Evolutionary conservation across 2,113 vertebrate species (phyloP).

Genomic region (Callorhinus ursinus): DNA sequence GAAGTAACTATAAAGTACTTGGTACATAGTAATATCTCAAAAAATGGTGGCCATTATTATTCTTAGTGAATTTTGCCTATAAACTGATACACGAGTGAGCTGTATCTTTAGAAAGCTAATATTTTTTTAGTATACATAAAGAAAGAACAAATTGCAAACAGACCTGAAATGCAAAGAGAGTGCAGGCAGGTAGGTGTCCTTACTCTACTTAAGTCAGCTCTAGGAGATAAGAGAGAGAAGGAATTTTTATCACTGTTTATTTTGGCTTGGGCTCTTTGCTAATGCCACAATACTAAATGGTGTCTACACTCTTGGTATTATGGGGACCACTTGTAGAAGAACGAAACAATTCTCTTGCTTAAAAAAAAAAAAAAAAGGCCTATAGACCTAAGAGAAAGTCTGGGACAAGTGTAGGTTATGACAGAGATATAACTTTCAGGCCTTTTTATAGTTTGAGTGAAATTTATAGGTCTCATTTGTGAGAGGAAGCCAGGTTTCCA

Average conservation of each 20-base stretch:
- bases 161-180: background rate
- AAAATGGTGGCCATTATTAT: background rate
- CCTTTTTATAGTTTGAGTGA: background rate
- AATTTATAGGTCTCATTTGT: background rate
- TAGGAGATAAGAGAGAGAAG: background rate
- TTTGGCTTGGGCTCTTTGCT: background rate
- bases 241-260: conserved; percentile 36
- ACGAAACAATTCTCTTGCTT: conserved; percentile 16
- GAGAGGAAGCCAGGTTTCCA: background rate
- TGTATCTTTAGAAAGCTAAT: background rate
- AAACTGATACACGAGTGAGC: background rate
- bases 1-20: background rate
- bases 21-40: background rate
- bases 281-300: background rate
- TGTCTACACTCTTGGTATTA: background rate
- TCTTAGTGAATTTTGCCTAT: background rate
- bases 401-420: background rate
- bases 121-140: conserved; percentile 14
- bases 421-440: background rate
- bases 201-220: background rate
- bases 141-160: background rate
- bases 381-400: background rate
- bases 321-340: background rate
- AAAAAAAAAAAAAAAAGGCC: background rate
- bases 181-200: background rate